Evolutionary conservation across 1,140 invertebrate genomes (phyloP), one percentile per base, ranked within the genome.

Genomic region (Parapsyche elsis): DNA sequence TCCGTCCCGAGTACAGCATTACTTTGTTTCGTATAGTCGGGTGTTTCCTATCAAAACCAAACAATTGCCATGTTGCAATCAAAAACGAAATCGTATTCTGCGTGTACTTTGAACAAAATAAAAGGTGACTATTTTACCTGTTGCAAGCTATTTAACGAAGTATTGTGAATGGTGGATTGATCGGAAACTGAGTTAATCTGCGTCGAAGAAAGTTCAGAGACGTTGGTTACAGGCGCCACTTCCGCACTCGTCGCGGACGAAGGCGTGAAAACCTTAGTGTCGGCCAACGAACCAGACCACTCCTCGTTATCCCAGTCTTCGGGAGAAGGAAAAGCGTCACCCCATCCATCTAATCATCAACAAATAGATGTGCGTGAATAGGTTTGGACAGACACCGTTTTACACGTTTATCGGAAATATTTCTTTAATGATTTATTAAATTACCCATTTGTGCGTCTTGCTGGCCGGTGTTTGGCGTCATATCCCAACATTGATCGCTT

Each of bases 251-350:
- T 59, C 0, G 45, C 49, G 9, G 90, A 88, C 84, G 94, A 95
- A 26, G 95, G 93, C 45, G 95, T 96, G 85, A 97, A 97, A 71
- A 98, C 96, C 90, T 98, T 98, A n/a, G 95, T 97, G 85, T 98
- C 97, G 76, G 95, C 94, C 76, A 98, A 89, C 81, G 95, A 97
- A 77, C 96, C 96, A 10, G 95, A 96, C 89, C 97, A 98, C 85
- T 97, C 96, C 88, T 98, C 96, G 85, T 97, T 96, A 87, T 96
- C 96, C 97, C 96, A 98, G 85, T 98, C 96, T 88, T 96, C 95
- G 84, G 92, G 90, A 12, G 91, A 89, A 84, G 90, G 90, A 84
- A 91, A 91, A 49, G 85, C 85, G 86, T 78, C 87, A 86, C 87
- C 87, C 71, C 81, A 85, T 80, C 85, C 85, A 38, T 61, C 64